Evolutionary conservation across 2,113 vertebrate species (phyloP).

Genomic region (Pomatostomus ruficeps): DNA sequence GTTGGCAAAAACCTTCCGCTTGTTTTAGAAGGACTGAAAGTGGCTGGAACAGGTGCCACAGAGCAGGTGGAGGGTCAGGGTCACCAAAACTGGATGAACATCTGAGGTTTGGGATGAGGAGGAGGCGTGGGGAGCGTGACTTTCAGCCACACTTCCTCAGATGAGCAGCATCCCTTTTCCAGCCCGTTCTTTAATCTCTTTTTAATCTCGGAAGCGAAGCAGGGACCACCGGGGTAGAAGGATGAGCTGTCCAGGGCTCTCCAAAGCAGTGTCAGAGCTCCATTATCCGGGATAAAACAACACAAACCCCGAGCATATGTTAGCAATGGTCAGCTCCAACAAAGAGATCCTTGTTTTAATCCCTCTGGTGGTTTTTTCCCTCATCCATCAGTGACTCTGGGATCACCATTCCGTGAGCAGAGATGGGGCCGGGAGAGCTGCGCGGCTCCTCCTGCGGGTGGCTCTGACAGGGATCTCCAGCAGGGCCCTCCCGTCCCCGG

Average conservation of each 20-base stretch:
- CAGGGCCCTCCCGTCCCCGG: not conserved
- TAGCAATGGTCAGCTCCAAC: not conserved
- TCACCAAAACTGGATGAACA: not conserved
- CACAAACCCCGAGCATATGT: not conserved
- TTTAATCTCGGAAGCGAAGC: not conserved
- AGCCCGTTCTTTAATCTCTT: not conserved
- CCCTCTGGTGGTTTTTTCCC: not conserved
- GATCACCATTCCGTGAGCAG: not conserved
- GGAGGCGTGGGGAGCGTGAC: rapidly evolving
- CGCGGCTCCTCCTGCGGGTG: not conserved
- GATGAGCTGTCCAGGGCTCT: not conserved
- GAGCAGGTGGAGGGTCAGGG: not conserved
- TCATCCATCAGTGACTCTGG: not conserved
- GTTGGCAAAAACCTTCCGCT: not conserved
- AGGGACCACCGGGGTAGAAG: not conserved
- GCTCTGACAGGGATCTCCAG: not conserved
- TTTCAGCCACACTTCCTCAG: not conserved
- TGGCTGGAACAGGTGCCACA: not conserved
- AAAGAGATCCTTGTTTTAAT: not conserved
- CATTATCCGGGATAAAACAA: not conserved
- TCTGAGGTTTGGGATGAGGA: not conserved
- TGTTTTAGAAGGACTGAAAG: not conserved
- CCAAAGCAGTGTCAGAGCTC: not conserved
- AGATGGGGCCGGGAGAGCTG: not conserved
- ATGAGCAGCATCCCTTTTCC: not conserved